These are phyloP conservation scores for Cantharis nigra DNA, from an alignment of 2,888 invertebrate genomes.

Conservation along the genomic window DNA sequence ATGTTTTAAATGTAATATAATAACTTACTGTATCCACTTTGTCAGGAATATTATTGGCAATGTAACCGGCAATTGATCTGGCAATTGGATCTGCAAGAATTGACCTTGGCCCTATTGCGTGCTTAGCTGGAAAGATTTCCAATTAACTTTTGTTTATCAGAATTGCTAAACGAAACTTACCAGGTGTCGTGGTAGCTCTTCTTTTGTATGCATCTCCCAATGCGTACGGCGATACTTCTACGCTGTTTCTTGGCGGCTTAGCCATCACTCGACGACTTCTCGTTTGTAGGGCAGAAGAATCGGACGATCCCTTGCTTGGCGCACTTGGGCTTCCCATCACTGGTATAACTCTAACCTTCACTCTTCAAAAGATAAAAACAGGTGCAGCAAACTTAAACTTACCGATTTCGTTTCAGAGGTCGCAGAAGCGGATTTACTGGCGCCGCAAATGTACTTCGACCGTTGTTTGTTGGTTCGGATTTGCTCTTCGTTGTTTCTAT, in stretches of 20 bases:
- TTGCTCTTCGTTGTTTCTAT: background rate
- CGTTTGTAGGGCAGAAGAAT: slow-evolving; percentile 8
- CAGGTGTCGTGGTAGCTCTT: slow-evolving; percentile 4
- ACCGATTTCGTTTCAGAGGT: slow-evolving; percentile 34
- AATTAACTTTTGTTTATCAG: background rate
- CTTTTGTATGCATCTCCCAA: slow-evolving; percentile 8
- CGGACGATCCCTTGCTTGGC: slow-evolving; percentile 27
- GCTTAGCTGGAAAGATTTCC: background rate
- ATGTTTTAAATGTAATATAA: background rate
- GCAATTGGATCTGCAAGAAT: slow-evolving; percentile 51
- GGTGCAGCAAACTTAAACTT: slow-evolving; percentile 23
- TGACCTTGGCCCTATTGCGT: slow-evolving; percentile 12
- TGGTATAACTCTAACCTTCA: slow-evolving; percentile 56
- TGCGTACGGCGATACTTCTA: background rate
- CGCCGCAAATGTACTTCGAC: background rate
- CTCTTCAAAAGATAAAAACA: slow-evolving; percentile 49
- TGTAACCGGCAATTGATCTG: slow-evolving; percentile 51
- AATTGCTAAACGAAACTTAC: background rate
- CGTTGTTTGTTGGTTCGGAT: background rate
- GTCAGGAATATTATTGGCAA: slow-evolving; percentile 46
- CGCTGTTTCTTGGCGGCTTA: background rate
- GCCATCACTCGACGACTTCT: slow-evolving; percentile 15
- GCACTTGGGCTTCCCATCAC: slow-evolving; percentile 36
- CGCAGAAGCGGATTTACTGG: background rate
- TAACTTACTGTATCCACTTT: slow-evolving; percentile 23